Evolutionary conservation across 1,140 invertebrate genomes (phyloP).

Genomic region (Hyphantria cunea): DNA sequence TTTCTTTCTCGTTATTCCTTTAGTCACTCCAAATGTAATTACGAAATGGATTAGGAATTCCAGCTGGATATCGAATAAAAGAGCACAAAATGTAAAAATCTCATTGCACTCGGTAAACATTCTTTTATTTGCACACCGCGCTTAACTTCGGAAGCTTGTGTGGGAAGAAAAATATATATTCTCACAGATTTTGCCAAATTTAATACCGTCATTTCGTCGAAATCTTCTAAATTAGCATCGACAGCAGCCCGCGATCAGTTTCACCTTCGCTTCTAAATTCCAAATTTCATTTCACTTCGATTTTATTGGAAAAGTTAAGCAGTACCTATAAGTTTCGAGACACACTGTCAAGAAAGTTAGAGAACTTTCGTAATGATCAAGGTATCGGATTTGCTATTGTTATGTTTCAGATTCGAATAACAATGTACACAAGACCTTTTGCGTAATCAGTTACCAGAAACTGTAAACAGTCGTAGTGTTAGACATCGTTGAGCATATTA

Average conservation of each 20-base stretch:
- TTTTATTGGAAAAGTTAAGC: constrained; percentile 71
- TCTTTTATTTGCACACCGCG: neutral
- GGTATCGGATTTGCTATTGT: too few species aligned
- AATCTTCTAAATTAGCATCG: constrained; percentile 47
- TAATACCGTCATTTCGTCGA: constrained; percentile 35
- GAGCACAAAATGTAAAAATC: constrained; percentile 9
- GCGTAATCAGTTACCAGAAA: too few species aligned
- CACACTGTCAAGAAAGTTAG: constrained; percentile 9
- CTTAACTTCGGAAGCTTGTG: constrained; percentile 12
- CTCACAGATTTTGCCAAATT: constrained; percentile 33
- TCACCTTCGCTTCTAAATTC: constrained; percentile 59
- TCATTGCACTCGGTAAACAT: too few species aligned
- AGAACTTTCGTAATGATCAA: neutral
- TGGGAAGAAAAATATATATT: constrained; percentile 25
- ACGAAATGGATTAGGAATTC: constrained; percentile 1
- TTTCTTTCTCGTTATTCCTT: too few species aligned
- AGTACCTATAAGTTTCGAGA: constrained; percentile 41
- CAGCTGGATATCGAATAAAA: constrained; percentile 2
- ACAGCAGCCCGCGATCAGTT: constrained; percentile 43
- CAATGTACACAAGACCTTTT: too few species aligned
- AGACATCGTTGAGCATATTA: too few species aligned
- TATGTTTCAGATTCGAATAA: too few species aligned
- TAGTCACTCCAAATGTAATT: neutral
- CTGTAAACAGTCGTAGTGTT: too few species aligned
- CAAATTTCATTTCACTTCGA: constrained; percentile 68